These are phyloP conservation scores for Mesorhabditis spiculigera DNA, from an alignment of 2,888 invertebrate species.

Conservation along the genomic window DNA sequence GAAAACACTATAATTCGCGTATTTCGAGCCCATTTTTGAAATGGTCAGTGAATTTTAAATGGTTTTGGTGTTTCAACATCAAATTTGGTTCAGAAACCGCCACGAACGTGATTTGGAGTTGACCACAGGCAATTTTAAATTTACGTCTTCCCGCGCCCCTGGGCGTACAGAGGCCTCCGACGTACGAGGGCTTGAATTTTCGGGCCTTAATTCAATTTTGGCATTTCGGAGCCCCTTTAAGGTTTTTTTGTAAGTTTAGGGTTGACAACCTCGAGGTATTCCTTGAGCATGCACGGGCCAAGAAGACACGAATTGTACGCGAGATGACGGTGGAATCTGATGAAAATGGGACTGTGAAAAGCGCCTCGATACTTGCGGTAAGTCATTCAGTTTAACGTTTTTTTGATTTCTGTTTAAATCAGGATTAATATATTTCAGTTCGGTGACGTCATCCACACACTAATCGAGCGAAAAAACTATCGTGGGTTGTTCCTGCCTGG, in stretches of 20 bases:
- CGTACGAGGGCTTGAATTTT: no score
- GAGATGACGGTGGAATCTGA: conserved; percentile 88
- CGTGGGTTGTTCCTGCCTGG: conserved; percentile 83
- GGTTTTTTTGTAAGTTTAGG: conserved; percentile 10
- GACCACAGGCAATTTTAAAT: no score
- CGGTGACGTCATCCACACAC: conserved; percentile 92
- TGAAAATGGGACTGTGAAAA: conserved; percentile 76
- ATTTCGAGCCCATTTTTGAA: no score
- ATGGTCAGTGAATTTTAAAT: no score
- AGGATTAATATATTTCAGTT: conserved; percentile 68
- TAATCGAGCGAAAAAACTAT: conserved; percentile 81
- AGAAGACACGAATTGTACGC: conserved; percentile 75
- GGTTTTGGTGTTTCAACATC: no score
- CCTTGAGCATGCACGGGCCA: conserved; percentile 75
- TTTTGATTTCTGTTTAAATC: neutral
- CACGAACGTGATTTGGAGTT: no score
- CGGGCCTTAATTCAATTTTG: no score
- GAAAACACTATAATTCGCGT: no score
- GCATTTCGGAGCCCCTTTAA: neutral
- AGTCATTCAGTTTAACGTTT: conserved; percentile 55
- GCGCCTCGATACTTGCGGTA: conserved; percentile 86
- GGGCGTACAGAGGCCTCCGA: no score
- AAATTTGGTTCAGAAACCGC: no score
- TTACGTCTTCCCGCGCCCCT: no score
- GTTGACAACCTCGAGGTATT: conserved; percentile 89